Percentiles rank a stretch among this genome's conserved stretches.
Conservation (phyloP, 2,113 vertebrate species). For the Lagopus muta region DNA sequence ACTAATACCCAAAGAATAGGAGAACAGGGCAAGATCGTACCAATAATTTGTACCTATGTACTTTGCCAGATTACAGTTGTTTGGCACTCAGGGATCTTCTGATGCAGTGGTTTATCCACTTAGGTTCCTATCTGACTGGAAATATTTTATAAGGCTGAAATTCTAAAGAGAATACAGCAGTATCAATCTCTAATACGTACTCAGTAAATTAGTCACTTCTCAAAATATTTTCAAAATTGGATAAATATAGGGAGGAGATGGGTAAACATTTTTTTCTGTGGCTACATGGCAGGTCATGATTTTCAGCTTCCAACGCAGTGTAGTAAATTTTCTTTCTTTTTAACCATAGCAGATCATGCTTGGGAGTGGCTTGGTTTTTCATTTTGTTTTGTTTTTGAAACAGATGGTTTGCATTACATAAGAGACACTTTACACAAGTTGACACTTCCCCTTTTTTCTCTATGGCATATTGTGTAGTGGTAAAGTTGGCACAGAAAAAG, state of each 20-base stretch:
- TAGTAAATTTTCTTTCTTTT: slow-evolving; percentile 36
- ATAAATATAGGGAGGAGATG: slow-evolving; percentile 12
- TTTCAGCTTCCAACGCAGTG: slow-evolving; percentile 9
- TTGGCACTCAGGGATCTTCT: not conserved
- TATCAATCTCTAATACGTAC: not conserved
- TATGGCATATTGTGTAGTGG: slow-evolving; percentile 66
- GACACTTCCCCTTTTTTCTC: slow-evolving; percentile 72
- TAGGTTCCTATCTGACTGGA: not conserved
- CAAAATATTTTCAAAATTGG: slow-evolving; percentile 35
- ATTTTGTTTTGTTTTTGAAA: slow-evolving; percentile 67
- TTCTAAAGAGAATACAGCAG: not conserved
- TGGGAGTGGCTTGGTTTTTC: slow-evolving; percentile 57
- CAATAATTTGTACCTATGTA: not conserved
- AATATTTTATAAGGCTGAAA: not conserved
- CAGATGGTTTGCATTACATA: slow-evolving; percentile 72
- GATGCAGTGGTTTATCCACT: not conserved
- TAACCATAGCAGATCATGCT: slow-evolving; percentile 13
- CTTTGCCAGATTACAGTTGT: not conserved
- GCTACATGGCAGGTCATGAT: slow-evolving; percentile 21
- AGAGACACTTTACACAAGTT: slow-evolving; percentile 71
- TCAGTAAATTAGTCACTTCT: slow-evolving; percentile 5
- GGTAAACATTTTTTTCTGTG: slow-evolving; percentile 41
- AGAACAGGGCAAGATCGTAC: not conserved
- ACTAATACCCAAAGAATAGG: not conserved
- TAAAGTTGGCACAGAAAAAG: slow-evolving; percentile 66